These are phyloP conservation scores for Onychomys arenicola DNA, from an alignment of 2,797 vertebrate genomes.

Conservation along the genomic window DNA sequence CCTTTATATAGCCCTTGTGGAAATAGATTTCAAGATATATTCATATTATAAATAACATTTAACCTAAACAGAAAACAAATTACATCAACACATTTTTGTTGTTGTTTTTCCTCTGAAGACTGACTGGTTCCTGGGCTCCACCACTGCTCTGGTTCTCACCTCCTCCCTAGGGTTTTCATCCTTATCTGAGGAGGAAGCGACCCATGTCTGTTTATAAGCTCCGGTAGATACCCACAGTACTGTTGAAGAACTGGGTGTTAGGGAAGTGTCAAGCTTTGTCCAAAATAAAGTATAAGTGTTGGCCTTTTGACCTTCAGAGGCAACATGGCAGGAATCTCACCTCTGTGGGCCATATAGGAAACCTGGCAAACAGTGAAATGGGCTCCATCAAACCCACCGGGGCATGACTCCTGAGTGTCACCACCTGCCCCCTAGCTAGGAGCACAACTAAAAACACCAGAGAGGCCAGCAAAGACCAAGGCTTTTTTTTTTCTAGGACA, in stretches of 20 bases:
- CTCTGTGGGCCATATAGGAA: neutral
- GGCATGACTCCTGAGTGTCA: neutral
- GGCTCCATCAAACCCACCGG: neutral
- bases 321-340: neutral
- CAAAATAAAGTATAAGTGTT: neutral
- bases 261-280: neutral
- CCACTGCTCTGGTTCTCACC: too few species aligned
- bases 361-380: neutral
- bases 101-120: neutral
- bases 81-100: neutral
- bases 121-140: neutral
- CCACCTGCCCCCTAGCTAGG: too few species aligned
- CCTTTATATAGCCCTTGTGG: neutral
- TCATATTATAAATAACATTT: neutral
- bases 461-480: neutral
- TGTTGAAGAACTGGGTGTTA: neutral
- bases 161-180: neutral
- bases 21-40: slow-evolving; percentile 54
- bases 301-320: neutral
- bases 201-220: neutral
- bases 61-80: slow-evolving; percentile 46
- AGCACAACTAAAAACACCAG: neutral
- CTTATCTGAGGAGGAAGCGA: neutral
- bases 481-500: neutral
- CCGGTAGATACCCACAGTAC: neutral